Base-by-base conservation (phyloP, 2,888 invertebrate species). In the Phasia obesa region DNA sequence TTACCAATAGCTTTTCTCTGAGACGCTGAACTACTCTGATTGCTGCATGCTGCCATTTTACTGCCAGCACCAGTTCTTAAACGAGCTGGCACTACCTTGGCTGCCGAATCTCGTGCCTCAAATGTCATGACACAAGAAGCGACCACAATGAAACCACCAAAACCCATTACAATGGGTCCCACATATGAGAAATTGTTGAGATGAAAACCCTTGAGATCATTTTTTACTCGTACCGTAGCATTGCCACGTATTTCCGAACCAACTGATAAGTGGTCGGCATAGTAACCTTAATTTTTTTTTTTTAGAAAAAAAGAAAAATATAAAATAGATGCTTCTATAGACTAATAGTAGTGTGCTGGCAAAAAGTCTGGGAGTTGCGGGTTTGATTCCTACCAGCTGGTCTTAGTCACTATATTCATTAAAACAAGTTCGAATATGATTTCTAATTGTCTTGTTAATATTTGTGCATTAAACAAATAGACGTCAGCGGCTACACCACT, bases 71-170 rank as follows among this genome's bases (percentile, higher is more conserved):
- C 88, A 4, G 91, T 89, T 86, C 93, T 93, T 79, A 94, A 92
- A 23, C 95, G 93, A 38, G 97, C 96, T 0, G 97, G 97, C 17
- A 97, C 96, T 69, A 98, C 97, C 90, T 96, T 96, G 2, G 98
- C 97, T 0, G 98, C 97, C 83, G 97, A 97, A 91, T 99, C 99
- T 3, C 98, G 94, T 0, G 98, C 97, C 90, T 99, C 99, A 89
- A 99, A 98, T n/a, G 98, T 99, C 96, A 99, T 97, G 69, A 99
- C 99, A 89, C 98, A 98, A 0, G 98, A 98, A 35, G 98, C 97
- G 23, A 99, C 98, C 49, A 99, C 97, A 86, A 98, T 97, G 90
- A 99, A 99, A 47, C 97, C 97, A 91, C 99, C 98, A 82, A 98
- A 95, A 35, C 99, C 99, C 98, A 99, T 99, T 69, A 99, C 95